phyloP scores from a whole-genome alignment of 2,113 vertebrate genomes.

The Oostethus manadensis region DNA sequence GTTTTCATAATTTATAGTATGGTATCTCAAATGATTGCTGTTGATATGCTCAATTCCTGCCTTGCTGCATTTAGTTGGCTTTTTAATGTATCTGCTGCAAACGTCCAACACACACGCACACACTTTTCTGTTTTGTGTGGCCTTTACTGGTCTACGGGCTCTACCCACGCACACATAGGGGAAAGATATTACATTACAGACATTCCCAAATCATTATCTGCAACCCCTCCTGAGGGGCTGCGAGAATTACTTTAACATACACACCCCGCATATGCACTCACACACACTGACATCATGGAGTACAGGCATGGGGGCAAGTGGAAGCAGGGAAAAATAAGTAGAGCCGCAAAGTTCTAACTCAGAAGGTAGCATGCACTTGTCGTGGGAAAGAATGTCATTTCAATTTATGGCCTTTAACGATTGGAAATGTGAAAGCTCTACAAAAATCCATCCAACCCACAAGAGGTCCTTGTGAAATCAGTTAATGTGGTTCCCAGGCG shows the following conservation, averaged over 20 bases:
- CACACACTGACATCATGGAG: conserved; percentile 41
- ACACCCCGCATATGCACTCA: conserved; percentile 29
- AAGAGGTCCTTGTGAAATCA: no score
- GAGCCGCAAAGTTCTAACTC: conserved; percentile 37
- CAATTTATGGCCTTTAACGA: no score
- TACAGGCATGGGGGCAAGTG: conserved; percentile 55
- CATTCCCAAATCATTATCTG: conserved; percentile 70
- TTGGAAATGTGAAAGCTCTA: no score
- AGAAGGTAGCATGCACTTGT: no score
- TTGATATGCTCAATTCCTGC: no score
- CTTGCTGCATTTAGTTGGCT: no score
- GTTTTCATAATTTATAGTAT: no score
- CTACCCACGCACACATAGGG: conserved; percentile 58
- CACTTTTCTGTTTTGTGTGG: conserved; percentile 27
- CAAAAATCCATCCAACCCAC: no score
- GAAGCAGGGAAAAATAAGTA: conserved; percentile 38
- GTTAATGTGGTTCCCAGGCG: no score
- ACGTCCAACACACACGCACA: conserved; percentile 1
- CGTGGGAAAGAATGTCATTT: no score
- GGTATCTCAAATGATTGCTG: no score
- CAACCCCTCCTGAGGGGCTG: conserved; percentile 66
- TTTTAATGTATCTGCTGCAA: no score
- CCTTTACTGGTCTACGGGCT: conserved; percentile 50
- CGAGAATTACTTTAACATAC: conserved; percentile 55
- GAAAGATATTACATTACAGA: conserved; percentile 58